Conservation (phyloP, 1,140 invertebrate genomes). For the Cherax quadricarinatus region DNA sequence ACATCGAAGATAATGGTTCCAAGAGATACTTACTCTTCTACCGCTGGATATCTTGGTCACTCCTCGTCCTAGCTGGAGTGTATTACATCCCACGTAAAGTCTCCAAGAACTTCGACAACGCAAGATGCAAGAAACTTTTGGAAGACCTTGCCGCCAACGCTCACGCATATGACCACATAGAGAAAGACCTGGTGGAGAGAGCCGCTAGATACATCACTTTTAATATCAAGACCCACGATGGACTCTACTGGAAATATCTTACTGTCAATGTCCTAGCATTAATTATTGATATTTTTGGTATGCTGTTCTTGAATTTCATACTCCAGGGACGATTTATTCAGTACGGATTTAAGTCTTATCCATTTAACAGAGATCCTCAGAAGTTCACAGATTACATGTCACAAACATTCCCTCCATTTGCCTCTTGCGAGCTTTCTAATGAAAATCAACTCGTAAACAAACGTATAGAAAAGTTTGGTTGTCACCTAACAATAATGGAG, state of each 20-base stretch:
- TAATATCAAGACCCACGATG: slow-evolving; percentile 64
- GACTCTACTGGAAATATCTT: slow-evolving; percentile 65
- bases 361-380: slow-evolving; percentile 61
- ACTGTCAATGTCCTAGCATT: slow-evolving; percentile 59
- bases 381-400: slow-evolving; percentile 70
- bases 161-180: slow-evolving; percentile 48
- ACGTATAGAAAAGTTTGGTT: slow-evolving; percentile 67
- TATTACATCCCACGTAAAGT: slow-evolving; percentile 64
- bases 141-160: slow-evolving; percentile 61
- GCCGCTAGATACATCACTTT: slow-evolving; percentile 51
- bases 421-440: slow-evolving; percentile 53
- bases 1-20: slow-evolving; percentile 23
- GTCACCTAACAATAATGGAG: slow-evolving; percentile 72
- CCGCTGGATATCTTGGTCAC: slow-evolving; percentile 59
- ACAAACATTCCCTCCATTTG: slow-evolving; percentile 70
- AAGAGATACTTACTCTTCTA: slow-evolving; percentile 59
- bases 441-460: slow-evolving; percentile 68
- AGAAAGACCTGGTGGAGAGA: slow-evolving; percentile 53
- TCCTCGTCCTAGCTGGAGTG: slow-evolving; percentile 42
- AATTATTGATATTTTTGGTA: slow-evolving; percentile 62
- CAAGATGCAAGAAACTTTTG: slow-evolving; percentile 61
- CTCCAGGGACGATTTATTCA: slow-evolving; percentile 62
- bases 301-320: slow-evolving; percentile 70
- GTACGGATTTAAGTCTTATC: slow-evolving; percentile 64
- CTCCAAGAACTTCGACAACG: slow-evolving; percentile 61